These are phyloP conservation scores for Temnothorax unifasciatus DNA, from an alignment of 2,888 invertebrate genomes.

Conservation along the genomic window DNA sequence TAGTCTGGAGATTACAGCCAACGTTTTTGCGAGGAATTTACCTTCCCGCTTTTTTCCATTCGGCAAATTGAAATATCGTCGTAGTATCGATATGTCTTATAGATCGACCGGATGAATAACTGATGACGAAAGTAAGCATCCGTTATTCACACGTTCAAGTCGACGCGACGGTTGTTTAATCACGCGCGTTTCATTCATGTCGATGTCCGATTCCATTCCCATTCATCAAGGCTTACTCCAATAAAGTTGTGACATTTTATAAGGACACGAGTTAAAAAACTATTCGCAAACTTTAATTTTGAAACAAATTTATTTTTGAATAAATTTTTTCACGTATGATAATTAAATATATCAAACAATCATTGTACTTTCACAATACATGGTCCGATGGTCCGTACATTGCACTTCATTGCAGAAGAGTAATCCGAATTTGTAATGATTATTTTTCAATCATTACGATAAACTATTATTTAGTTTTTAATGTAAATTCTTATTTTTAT, in stretches of 20 bases:
- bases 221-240: conserved; percentile 57
- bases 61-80: neutral
- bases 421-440: neutral
- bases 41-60: conserved; percentile 12
- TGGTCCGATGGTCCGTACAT: neutral
- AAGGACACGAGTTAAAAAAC: neutral
- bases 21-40: neutral
- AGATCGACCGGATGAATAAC: conserved; percentile 52
- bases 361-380: neutral
- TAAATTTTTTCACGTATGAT: neutral
- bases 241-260: neutral
- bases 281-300: neutral
- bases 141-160: conserved; percentile 63
- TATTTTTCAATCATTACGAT: neutral
- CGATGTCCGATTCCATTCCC: conserved; percentile 50
- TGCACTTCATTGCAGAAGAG: neutral
- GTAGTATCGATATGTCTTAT: conserved; percentile 31
- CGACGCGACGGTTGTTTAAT: conserved; percentile 65
- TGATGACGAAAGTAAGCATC: conserved; percentile 67
- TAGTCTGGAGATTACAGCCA: neutral
- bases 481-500: neutral
- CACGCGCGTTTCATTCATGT: conserved; percentile 71
- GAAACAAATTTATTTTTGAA: neutral
- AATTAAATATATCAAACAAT: neutral
- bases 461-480: conserved; percentile 4